Evolutionary conservation across 2,797 vertebrate genomes (phyloP).

Genomic region (Ctenosaura bakeri): DNA sequence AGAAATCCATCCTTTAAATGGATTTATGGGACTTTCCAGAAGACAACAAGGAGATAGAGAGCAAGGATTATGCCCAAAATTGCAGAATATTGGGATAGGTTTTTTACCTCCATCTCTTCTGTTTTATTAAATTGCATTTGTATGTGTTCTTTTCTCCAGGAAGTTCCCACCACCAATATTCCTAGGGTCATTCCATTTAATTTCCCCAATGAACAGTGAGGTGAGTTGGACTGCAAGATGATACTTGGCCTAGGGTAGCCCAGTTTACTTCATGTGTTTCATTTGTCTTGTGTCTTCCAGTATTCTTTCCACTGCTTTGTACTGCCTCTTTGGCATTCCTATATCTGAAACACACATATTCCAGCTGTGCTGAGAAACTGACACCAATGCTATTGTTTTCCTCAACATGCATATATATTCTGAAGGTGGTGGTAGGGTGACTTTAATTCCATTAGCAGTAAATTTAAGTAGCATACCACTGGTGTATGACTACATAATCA

Average conservation of each 20-base stretch:
- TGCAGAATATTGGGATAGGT: background rate
- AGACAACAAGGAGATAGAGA: background rate
- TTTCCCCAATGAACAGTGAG: background rate
- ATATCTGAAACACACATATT: background rate
- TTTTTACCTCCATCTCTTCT: background rate
- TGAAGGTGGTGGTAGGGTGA: no score
- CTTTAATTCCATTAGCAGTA: background rate
- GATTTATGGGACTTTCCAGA: background rate
- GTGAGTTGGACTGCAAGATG: background rate
- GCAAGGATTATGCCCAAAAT: background rate
- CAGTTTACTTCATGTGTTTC: background rate
- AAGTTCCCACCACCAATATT: background rate
- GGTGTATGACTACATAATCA: background rate
- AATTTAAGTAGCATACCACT: background rate
- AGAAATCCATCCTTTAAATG: background rate
- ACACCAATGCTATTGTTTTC: background rate
- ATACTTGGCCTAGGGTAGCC: no score
- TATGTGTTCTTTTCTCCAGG: background rate
- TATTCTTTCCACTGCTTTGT: background rate
- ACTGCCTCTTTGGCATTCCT: background rate
- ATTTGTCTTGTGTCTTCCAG: background rate
- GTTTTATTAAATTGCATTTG: no score
- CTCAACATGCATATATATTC: background rate
- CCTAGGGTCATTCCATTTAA: background rate
- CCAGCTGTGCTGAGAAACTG: background rate